phyloP scores from a whole-genome alignment of 2,888 invertebrate species.

The Metellina segmentata region DNA sequence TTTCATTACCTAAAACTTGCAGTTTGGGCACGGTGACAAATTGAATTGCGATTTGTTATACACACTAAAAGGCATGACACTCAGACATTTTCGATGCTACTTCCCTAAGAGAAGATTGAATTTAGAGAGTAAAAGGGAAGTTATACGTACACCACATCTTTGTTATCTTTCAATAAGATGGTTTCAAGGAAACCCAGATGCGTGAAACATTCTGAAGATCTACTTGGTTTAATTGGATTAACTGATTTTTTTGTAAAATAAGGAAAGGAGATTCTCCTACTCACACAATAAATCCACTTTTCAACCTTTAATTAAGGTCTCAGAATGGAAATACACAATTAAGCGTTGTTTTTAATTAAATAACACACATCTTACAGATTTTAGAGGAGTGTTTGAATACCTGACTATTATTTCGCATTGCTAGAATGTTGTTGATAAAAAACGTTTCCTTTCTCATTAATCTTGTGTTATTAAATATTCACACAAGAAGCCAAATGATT shows the following conservation, averaged over 20 bases:
- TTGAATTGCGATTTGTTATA: neutral
- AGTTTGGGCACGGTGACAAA: neutral
- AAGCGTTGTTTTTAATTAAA: slow-evolving; percentile 18
- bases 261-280: neutral
- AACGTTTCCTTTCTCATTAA: too few relatives aligned
- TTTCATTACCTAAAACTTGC: neutral
- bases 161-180: neutral
- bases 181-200: neutral
- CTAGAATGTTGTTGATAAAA: too few relatives aligned
- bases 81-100: neutral
- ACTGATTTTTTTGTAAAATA: slow-evolving; percentile 10
- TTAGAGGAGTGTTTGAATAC: neutral
- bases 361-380: neutral
- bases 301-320: neutral
- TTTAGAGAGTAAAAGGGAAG: too few relatives aligned
- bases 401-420: too few relatives aligned
- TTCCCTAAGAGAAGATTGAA: neutral
- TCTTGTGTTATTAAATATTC: too few relatives aligned
- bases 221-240: too few relatives aligned
- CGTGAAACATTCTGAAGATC: neutral
- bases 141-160: neutral
- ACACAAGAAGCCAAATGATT: too few relatives aligned
- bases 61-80: neutral
- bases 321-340: neutral
- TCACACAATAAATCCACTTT: neutral